These are phyloP conservation scores for Dendrolimus kikuchii DNA, from an alignment of 1,140 invertebrate species.

Conservation along the genomic window DNA sequence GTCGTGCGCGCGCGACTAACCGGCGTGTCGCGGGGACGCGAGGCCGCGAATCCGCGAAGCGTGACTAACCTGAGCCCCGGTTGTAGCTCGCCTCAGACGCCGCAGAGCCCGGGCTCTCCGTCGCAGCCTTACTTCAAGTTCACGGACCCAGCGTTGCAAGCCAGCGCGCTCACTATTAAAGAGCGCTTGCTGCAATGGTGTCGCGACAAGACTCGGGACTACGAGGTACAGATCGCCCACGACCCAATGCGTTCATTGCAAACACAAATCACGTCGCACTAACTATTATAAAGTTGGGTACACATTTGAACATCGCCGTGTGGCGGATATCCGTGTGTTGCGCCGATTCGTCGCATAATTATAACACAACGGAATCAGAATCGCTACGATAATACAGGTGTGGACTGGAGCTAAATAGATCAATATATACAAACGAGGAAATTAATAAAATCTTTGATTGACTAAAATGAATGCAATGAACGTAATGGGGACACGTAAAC, in stretches of 20 bases:
- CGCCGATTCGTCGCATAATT: too few species aligned
- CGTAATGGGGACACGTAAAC: constrained; percentile 17
- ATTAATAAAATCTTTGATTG: too few species aligned
- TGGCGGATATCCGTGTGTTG: too few species aligned
- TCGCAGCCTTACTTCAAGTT: constrained; percentile 84
- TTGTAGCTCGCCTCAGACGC: constrained; percentile 78
- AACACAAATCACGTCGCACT: constrained; percentile 21
- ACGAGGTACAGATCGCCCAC: constrained; percentile 81
- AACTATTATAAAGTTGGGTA: constrained; percentile 5
- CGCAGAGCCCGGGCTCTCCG: constrained; percentile 75
- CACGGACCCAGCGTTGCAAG: constrained; percentile 87
- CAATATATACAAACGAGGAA: too few species aligned
- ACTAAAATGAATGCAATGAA: constrained; percentile 7
- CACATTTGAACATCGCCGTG: too few species aligned
- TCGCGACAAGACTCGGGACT: constrained; percentile 95
- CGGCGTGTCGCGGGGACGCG: neutral
- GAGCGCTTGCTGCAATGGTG: constrained; percentile 96
- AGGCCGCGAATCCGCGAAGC: neutral
- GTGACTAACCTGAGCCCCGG: constrained; percentile 40
- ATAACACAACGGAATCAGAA: too few species aligned
- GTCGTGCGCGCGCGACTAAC: constrained; percentile 7
- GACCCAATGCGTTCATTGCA: constrained; percentile 8
- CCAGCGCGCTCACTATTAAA: constrained; percentile 94
- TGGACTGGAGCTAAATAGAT: too few species aligned
- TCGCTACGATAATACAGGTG: too few species aligned